Conservation (phyloP, 37 sponge, comb jelly and placozoan species). For the Beroe ovata region DNA sequence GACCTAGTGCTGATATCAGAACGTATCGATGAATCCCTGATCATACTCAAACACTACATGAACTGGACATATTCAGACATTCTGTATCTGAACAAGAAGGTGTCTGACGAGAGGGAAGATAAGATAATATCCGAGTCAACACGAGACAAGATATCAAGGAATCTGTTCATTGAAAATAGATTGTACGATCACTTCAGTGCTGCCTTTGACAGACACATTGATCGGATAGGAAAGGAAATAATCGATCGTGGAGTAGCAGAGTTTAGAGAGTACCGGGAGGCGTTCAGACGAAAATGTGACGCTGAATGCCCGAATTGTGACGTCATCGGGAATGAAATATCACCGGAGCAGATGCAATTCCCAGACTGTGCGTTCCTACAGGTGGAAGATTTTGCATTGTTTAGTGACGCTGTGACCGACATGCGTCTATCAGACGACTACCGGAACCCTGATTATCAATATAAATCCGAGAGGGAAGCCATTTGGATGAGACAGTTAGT, state of each 20-base stretch:
- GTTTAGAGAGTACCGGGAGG: neutral
- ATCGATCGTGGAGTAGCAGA: neutral
- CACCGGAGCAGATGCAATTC: neutral
- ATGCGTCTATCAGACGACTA: neutral
- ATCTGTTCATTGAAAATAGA: neutral
- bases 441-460: neutral
- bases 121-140: neutral
- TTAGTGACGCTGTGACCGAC: neutral
- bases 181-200: neutral
- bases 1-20: neutral
- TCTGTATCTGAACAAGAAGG: neutral
- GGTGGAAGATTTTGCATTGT: too few relatives aligned
- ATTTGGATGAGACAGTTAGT: too few relatives aligned
- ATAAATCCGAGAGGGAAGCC: too few relatives aligned
- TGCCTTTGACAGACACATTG: neutral
- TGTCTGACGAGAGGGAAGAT: neutral
- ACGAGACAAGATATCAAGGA: neutral
- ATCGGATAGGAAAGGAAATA: neutral
- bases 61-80: neutral
- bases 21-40: neutral
- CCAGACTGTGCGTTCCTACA: neutral
- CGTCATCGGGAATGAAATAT: too few relatives aligned
- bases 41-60: neutral
- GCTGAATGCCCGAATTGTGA: neutral
- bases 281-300: neutral